Evolutionary conservation across 2,888 invertebrate genomes (phyloP).

Genomic region (Brachylomia viminalis): DNA sequence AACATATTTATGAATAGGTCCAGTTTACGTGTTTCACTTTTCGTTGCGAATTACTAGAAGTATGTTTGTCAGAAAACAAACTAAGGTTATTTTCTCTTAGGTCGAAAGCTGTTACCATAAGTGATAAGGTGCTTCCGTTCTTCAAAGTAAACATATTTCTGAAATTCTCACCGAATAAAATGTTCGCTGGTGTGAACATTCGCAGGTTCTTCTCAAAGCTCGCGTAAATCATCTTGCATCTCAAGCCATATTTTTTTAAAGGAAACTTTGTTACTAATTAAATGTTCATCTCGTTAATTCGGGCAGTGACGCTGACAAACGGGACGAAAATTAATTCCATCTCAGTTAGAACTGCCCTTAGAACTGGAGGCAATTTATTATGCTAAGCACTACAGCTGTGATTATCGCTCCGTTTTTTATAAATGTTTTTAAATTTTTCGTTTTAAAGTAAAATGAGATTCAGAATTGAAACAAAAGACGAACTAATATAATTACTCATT

Average conservation of each 20-base stretch:
- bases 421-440: slow-evolving; percentile 2
- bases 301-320: slow-evolving; percentile 53
- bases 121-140: neutral
- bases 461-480: too few species aligned
- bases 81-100: too few species aligned
- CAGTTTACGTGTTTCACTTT: too few species aligned
- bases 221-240: slow-evolving; percentile 9
- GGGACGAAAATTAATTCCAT: slow-evolving; percentile 47
- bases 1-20: neutral
- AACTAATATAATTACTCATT: too few species aligned
- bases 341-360: slow-evolving; percentile 18
- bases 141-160: neutral
- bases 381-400: slow-evolving; percentile 30
- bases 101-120: too few species aligned
- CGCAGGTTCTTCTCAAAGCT: neutral
- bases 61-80: too few species aligned
- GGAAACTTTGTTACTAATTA: slow-evolving; percentile 55
- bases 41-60: neutral
- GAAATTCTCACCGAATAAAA: too few species aligned
- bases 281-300: slow-evolving; percentile 57
- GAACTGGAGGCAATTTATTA: slow-evolving; percentile 26
- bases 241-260: slow-evolving; percentile 38
- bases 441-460: neutral
- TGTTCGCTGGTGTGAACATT: neutral
- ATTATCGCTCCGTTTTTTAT: slow-evolving; percentile 35